Conservation (phyloP, 2,888 invertebrate species). For the Cheilosia vulpina region DNA sequence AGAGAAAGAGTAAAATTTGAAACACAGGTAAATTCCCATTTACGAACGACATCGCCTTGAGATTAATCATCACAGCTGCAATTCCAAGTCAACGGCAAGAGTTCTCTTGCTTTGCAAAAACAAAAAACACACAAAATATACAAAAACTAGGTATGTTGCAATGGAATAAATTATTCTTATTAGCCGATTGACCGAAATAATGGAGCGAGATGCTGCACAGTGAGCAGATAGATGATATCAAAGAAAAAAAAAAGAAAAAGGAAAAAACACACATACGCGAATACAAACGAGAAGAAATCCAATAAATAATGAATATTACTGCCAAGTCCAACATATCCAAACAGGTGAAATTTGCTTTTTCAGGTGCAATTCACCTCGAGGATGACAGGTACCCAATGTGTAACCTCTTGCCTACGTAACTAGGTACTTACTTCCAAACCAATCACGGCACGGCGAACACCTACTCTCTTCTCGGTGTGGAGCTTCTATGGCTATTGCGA, state of each 20-base stretch:
- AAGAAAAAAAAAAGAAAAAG: constrained; percentile 26
- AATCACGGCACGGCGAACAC: constrained; percentile 45
- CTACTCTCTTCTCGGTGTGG: constrained; percentile 50
- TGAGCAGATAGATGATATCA: constrained; percentile 50
- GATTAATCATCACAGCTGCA: constrained; percentile 63
- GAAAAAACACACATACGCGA: constrained; percentile 16
- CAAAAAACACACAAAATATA: constrained; percentile 24
- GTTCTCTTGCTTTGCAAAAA: constrained; percentile 19
- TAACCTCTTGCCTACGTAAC: constrained; percentile 57
- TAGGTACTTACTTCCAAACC: constrained; percentile 40
- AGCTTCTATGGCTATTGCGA: constrained; percentile 18
- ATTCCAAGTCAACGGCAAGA: constrained; percentile 24
- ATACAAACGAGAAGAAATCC: constrained; percentile 41
- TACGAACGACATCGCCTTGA: constrained; percentile 58
- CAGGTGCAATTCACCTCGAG: constrained; percentile 70
- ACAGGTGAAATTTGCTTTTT: constrained; percentile 65
- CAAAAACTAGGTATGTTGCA: constrained; percentile 49
- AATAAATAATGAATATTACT: constrained; percentile 58
- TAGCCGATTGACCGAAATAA: constrained; percentile 68
- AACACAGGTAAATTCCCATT: constrained; percentile 62
- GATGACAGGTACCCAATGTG: constrained; percentile 61
- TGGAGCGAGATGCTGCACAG: constrained; percentile 52
- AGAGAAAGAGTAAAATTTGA: constrained; percentile 7
- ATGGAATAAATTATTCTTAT: constrained; percentile 55
- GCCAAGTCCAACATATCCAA: constrained; percentile 37